A percentile compares a stretch with the other conserved stretches of the same genome.
phyloP scores from a whole-genome alignment of 2,888 invertebrate genomes.

The Thalpophila matura region DNA sequence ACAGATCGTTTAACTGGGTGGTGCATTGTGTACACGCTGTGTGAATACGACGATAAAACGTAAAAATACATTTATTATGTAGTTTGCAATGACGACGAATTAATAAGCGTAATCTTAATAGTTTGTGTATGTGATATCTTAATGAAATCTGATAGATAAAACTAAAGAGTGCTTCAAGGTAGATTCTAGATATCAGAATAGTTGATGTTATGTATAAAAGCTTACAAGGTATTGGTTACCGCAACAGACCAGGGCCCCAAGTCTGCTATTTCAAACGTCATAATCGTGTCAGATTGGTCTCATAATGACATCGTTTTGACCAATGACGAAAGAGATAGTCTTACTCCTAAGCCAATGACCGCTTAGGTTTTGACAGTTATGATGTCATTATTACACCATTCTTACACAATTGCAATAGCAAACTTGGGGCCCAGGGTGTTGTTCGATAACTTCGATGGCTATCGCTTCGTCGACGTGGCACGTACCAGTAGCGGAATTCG shows the following conservation, averaged over 20 bases:
- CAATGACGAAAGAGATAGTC: too few species aligned
- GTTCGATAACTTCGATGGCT: too few species aligned
- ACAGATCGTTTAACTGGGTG: constrained; percentile 45
- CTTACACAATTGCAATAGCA: too few species aligned
- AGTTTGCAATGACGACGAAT: background rate
- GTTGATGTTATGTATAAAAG: background rate
- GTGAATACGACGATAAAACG: constrained; percentile 43
- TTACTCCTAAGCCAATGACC: too few species aligned
- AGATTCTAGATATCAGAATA: background rate
- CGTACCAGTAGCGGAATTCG: constrained; percentile 80
- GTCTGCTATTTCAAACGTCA: too few species aligned
- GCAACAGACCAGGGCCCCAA: too few species aligned
- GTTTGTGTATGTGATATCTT: background rate
- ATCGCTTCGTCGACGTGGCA: constrained; percentile 28
- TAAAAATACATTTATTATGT: constrained; percentile 46
- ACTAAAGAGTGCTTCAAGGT: background rate
- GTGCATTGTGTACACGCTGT: constrained; percentile 45
- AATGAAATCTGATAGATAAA: constrained; percentile 23
- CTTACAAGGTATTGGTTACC: background rate
- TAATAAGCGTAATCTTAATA: constrained; percentile 18
- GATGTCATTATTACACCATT: too few species aligned
- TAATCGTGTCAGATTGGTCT: too few species aligned
- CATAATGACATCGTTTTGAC: too few species aligned
- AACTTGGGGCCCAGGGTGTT: too few species aligned
- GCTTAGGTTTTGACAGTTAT: too few species aligned